A percentile compares a stretch with the other conserved stretches of the same genome.
phyloP scores from a whole-genome alignment of 2,888 invertebrate species.

The Microplitis manilae region DNA sequence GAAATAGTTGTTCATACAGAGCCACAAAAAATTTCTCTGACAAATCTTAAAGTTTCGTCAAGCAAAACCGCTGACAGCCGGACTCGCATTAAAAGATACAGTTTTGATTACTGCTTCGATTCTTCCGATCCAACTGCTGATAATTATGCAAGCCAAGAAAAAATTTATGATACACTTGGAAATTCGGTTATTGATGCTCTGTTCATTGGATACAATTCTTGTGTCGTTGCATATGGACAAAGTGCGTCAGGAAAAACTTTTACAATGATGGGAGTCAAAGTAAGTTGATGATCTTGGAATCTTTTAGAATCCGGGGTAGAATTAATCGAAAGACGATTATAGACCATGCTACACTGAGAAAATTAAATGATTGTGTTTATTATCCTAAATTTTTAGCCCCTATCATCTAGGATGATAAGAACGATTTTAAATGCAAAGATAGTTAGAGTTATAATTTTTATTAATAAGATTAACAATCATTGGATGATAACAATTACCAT shows the following conservation, averaged over 20 bases:
- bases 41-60: conserved; percentile 74
- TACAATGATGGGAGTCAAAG: conserved; percentile 80
- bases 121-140: conserved; percentile 73
- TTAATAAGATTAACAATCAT: too few species aligned
- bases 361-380: too few species aligned
- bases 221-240: conserved; percentile 83
- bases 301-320: too few species aligned
- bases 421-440: too few species aligned
- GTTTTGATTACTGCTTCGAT: conserved; percentile 79
- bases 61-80: conserved; percentile 81
- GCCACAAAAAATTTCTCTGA: conserved; percentile 57
- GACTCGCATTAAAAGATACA: conserved; percentile 76
- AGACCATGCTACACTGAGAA: too few species aligned
- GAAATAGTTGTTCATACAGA: conserved; percentile 61
- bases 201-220: conserved; percentile 78
- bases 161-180: conserved; percentile 81
- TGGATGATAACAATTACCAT: too few species aligned
- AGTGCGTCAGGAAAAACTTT: conserved; percentile 85
- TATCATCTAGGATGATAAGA: too few species aligned
- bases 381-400: too few species aligned
- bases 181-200: conserved; percentile 77
- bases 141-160: conserved; percentile 74
- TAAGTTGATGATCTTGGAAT: conserved; percentile 48
- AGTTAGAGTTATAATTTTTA: too few species aligned
- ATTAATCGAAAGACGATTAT: too few species aligned